A percentile compares a stretch with the other conserved stretches of the same genome.
These are phyloP conservation scores for Desoria tigrina DNA, from an alignment of 2,888 invertebrate species.

Conservation along the genomic window DNA sequence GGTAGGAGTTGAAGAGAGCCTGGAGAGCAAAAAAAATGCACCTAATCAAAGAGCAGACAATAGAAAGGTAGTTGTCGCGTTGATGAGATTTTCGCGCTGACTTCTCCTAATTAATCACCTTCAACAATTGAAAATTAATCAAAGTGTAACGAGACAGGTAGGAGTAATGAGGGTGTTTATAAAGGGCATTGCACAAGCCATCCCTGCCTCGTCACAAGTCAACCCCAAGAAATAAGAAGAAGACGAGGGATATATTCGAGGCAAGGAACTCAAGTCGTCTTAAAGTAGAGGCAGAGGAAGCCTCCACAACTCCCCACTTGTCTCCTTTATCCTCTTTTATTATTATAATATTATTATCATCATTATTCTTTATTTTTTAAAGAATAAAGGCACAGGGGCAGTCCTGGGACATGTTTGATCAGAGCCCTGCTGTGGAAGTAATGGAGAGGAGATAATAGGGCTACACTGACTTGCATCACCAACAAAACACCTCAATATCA, in stretches of 20 bases:
- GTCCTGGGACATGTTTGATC: slow-evolving; percentile 43
- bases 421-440: slow-evolving; percentile 47
- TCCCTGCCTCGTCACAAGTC: slow-evolving; percentile 18
- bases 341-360: slow-evolving; percentile 22
- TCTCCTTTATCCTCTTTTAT: slow-evolving; percentile 9
- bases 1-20: slow-evolving; percentile 14
- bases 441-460: slow-evolving; percentile 44
- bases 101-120: slow-evolving; percentile 51
- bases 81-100: slow-evolving; percentile 52
- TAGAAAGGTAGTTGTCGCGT: slow-evolving; percentile 46
- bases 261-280: not conserved
- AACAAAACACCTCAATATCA: slow-evolving; percentile 18
- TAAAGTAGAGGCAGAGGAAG: not conserved
- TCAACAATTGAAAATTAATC: slow-evolving; percentile 53
- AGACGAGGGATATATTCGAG: not conserved
- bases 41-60: slow-evolving; percentile 48
- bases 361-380: slow-evolving; percentile 20
- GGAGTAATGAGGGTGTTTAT: slow-evolving; percentile 48
- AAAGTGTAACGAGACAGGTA: slow-evolving; percentile 53
- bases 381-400: slow-evolving; percentile 25
- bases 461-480: slow-evolving; percentile 44
- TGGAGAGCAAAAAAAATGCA: slow-evolving; percentile 35
- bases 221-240: slow-evolving; percentile 2
- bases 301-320: slow-evolving; percentile 17
- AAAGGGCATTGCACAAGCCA: slow-evolving; percentile 45